These are phyloP conservation scores for Enteromius argenteus DNA, from an alignment of 2,797 vertebrate genomes.

Conservation along the genomic window DNA sequence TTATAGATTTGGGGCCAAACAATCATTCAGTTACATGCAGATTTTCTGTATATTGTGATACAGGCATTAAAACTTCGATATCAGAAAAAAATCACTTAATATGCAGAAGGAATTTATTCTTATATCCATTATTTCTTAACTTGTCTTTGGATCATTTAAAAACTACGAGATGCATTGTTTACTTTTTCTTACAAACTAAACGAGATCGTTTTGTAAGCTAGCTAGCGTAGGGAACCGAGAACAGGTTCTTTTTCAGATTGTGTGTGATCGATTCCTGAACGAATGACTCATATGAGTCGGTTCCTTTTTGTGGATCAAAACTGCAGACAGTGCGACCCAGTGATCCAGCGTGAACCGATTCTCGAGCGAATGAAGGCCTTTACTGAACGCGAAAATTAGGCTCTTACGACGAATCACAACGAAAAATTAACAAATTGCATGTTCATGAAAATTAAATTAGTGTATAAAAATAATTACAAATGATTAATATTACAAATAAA, in stretches of 20 bases:
- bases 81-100: background rate
- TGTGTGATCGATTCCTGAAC: background rate
- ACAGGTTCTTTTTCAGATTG: background rate
- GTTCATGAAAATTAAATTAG: background rate
- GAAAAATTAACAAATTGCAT: background rate
- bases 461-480: background rate
- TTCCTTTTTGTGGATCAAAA: background rate
- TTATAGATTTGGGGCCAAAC: constrained; percentile 72
- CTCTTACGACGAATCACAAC: background rate
- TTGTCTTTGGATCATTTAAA: background rate
- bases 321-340: background rate
- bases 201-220: background rate
- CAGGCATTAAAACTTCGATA: background rate
- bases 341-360: background rate
- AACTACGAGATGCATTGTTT: background rate
- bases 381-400: background rate
- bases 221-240: no score
- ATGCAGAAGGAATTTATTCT: background rate
- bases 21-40: constrained; percentile 65
- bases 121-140: background rate
- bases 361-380: background rate
- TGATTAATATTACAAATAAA: no score
- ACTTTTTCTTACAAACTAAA: background rate
- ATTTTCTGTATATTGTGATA: background rate
- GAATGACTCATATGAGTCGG: background rate